Evolutionary conservation across 2,797 vertebrate species (phyloP).

Genomic region (Sorex maritimensis): DNA sequence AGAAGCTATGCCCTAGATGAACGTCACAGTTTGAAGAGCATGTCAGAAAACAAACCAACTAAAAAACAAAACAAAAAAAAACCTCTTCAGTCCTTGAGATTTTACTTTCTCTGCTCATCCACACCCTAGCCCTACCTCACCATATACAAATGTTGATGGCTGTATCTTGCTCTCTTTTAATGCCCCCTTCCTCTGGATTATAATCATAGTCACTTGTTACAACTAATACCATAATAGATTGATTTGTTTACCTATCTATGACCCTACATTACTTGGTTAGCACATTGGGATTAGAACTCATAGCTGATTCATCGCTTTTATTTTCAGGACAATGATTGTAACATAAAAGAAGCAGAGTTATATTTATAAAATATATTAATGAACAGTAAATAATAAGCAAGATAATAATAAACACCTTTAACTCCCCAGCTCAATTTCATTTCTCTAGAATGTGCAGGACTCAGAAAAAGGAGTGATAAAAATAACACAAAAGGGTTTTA

Average conservation of each 20-base stretch:
- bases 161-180: not conserved
- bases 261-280: not conserved
- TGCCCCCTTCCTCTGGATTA: not conserved
- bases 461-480: not conserved
- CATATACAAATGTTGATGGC: not conserved
- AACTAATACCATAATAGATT: not conserved
- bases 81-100: no score
- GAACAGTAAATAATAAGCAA: slow-evolving; percentile 11
- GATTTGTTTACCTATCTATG: not conserved
- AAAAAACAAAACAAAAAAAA: no score
- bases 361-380: not conserved
- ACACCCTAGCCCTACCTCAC: not conserved
- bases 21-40: not conserved
- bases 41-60: not conserved
- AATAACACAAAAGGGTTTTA: not conserved
- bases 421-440: not conserved
- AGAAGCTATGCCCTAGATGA: not conserved
- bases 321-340: not conserved
- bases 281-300: not conserved
- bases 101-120: not conserved
- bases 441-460: not conserved
- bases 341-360: not conserved
- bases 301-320: not conserved
- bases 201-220: not conserved
- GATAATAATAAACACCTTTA: not conserved